phyloP scores from a whole-genome alignment of 64 coral and sea anemone species.

The Catalaphyllia jardinei region DNA sequence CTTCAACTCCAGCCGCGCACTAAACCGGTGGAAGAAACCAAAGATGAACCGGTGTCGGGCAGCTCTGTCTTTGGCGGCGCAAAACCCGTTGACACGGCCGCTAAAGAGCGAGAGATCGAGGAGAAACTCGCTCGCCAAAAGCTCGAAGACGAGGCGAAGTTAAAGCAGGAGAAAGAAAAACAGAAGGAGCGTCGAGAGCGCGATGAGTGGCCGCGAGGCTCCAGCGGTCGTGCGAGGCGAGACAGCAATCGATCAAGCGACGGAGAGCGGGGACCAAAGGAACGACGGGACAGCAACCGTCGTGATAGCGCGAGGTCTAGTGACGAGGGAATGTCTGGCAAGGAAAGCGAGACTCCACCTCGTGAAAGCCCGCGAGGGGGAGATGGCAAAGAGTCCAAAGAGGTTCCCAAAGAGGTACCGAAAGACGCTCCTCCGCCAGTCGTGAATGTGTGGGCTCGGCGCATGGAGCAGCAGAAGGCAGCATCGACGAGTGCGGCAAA shows the following conservation, averaged over 20 bases:
- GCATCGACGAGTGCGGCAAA: constrained; percentile 43
- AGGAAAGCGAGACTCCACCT: neutral
- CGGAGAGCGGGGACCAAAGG: constrained; percentile 50
- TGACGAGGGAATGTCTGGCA: constrained; percentile 66
- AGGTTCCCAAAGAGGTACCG: constrained; percentile 22
- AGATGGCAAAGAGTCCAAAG: constrained; percentile 49
- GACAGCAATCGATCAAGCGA: constrained; percentile 54
- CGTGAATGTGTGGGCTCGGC: constrained; percentile 82
- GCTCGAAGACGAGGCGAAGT: constrained; percentile 65
- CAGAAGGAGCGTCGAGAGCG: constrained; percentile 66
- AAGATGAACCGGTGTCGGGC: constrained; percentile 25
- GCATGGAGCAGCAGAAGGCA: constrained; percentile 82
- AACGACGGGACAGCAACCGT: constrained; percentile 65
- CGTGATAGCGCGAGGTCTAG: constrained; percentile 77
- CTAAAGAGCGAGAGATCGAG: constrained; percentile 92
- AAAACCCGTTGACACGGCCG: constrained; percentile 94
- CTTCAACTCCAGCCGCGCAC: constrained; percentile 91
- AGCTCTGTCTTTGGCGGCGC: constrained; percentile 95
- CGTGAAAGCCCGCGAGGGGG: constrained; percentile 54
- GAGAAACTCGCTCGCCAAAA: constrained; percentile 81
- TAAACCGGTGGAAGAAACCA: constrained; percentile 68
- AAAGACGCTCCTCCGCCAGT: constrained; percentile 69
- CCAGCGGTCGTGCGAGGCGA: neutral
- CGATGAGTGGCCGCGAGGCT: constrained; percentile 17
- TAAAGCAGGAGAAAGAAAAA: constrained; percentile 71